Percentiles rank a stretch among this genome's conserved stretches.
Conservation (phyloP, 1,140 invertebrate species). For the Copidosoma floridanum region DNA sequence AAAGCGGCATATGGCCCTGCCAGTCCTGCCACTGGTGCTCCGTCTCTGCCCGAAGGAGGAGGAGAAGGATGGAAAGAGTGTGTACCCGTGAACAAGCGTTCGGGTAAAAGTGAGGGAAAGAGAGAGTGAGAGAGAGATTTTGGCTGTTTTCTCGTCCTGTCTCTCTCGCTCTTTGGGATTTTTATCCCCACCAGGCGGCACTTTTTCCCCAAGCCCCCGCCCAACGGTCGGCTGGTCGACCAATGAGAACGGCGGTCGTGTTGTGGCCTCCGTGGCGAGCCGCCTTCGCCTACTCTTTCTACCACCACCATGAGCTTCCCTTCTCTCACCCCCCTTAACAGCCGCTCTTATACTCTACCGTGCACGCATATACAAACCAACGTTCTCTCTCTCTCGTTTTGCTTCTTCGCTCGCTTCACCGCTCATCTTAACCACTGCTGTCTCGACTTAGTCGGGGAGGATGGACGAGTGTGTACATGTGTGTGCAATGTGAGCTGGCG, state of each 20-base stretch:
- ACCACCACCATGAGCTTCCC: background rate
- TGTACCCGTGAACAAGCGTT: too few species aligned
- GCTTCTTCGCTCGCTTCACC: background rate
- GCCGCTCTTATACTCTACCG: background rate
- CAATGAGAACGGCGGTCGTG: constrained; percentile 57
- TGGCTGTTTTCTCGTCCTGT: background rate
- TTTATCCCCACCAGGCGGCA: constrained; percentile 28
- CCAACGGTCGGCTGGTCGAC: constrained; percentile 48
- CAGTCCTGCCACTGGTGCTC: too few species aligned
- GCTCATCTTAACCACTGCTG: background rate
- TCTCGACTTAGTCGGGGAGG: constrained; percentile 9
- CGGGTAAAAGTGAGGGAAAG: background rate
- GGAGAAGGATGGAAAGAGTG: too few species aligned
- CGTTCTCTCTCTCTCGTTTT: too few species aligned
- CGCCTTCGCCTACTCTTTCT: constrained; percentile 44
- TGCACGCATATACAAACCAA: too few species aligned
- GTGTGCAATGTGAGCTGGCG: too few species aligned
- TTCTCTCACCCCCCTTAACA: constrained; percentile 25
- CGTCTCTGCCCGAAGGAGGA: too few species aligned
- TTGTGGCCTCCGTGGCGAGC: constrained; percentile 57
- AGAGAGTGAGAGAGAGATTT: background rate
- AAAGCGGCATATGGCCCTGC: constrained; percentile 53
- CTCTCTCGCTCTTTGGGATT: background rate
- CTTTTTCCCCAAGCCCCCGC: constrained; percentile 55
- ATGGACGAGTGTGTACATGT: too few species aligned